phyloP scores from a whole-genome alignment of 2,113 vertebrate species.

The rat (Rattus norvegicus) region GRCr8 NC_086036.1:46708001-46708500 shows the following conservation, averaged over 20 bases:
- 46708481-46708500: slow-evolving; percentile 37
- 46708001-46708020: not conserved
- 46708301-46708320: not conserved
- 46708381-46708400: not conserved
- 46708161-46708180: not conserved
- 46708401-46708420: slow-evolving; percentile 19
- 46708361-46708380: not conserved
- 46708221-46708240: not conserved
- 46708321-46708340: not conserved
- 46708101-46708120: too few relatives aligned
- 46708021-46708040: not conserved
- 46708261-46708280: not conserved
- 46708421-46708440: slow-evolving; percentile 7
- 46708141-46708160: not conserved
- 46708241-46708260: not conserved
- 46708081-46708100: not conserved
- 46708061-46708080: not conserved
- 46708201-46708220: too few relatives aligned
- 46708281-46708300: not conserved
- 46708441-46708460: slow-evolving; percentile 5
- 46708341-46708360: not conserved
- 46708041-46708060: not conserved
- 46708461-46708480: slow-evolving; percentile 24
- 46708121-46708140: too few relatives aligned
- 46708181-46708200: not conserved